Evolutionary conservation across 1,140 invertebrate species (phyloP).

Genomic region (Drosophila littoralis): DNA sequence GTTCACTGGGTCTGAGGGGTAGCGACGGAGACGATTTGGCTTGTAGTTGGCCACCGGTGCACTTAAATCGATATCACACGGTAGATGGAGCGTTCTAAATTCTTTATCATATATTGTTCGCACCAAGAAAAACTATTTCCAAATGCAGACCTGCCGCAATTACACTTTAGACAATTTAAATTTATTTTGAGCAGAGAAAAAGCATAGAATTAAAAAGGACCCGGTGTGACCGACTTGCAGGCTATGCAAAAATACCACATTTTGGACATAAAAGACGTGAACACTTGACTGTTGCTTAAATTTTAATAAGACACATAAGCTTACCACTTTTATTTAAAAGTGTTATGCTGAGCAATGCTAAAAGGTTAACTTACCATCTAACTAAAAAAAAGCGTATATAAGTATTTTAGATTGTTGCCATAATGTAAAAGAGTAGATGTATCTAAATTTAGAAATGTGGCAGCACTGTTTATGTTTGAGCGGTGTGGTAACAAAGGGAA

Average conservation of each 20-base stretch:
- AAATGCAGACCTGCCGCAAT: constrained; percentile 14
- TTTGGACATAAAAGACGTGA: not conserved
- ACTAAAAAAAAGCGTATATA: too few species aligned
- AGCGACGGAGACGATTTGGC: constrained; percentile 2
- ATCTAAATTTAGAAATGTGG: not conserved
- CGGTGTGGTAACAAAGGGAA: not conserved
- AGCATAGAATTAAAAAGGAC: constrained; percentile 26
- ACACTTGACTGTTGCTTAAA: too few species aligned
- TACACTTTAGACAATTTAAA: constrained; percentile 26
- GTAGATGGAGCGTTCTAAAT: constrained; percentile 2
- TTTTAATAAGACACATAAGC: too few species aligned
- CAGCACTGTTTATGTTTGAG: not conserved
- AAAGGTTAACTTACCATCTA: too few species aligned
- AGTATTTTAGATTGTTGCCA: not conserved
- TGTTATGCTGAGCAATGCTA: too few species aligned
- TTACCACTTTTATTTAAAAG: not conserved
- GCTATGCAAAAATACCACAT: constrained; percentile 23
- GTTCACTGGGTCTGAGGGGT: constrained; percentile 26
- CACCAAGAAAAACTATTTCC: constrained; percentile 1
- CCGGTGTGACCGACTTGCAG: constrained; percentile 31
- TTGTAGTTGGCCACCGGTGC: not conserved
- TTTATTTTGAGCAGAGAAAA: constrained; percentile 37
- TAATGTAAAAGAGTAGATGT: not conserved
- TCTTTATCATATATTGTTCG: not conserved
- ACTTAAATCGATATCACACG: constrained; percentile 31